Evolutionary conservation across 2,797 vertebrate genomes (phyloP).

Genomic region (Squalus acanthias): DNA sequence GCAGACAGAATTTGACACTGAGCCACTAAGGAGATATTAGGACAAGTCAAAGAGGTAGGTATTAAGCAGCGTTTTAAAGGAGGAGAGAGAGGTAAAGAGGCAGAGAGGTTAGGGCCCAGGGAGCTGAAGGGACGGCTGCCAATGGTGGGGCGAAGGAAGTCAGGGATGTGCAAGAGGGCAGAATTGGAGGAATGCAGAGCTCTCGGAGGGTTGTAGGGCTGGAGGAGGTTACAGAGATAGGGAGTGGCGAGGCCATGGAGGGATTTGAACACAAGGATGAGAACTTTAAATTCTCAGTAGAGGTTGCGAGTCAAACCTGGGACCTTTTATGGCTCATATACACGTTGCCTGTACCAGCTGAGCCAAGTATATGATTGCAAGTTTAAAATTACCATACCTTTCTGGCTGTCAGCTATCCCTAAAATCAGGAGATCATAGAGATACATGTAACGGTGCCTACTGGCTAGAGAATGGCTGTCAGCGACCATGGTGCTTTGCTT

Average conservation of each 20-base stretch:
- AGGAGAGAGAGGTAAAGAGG: background rate
- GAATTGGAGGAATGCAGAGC: background rate
- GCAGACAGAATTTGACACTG: no score
- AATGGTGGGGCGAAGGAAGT: background rate
- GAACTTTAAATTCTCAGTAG: background rate
- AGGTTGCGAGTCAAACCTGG: no score
- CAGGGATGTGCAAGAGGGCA: background rate
- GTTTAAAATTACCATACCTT: no score
- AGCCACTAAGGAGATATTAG: no score
- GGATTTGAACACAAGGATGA: background rate
- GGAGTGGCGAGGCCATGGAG: background rate
- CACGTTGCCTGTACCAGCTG: no score
- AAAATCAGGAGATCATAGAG: no score
- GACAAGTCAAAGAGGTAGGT: background rate
- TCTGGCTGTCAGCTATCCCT: no score
- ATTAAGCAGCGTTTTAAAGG: background rate
- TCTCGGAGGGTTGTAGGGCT: background rate
- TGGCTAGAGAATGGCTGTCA: no score
- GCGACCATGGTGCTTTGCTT: no score
- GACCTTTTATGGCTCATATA: no score
- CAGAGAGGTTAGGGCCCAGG: background rate
- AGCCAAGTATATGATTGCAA: no score
- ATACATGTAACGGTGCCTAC: no score
- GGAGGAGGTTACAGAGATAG: background rate
- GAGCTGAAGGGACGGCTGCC: background rate